Evolutionary conservation across 1,140 invertebrate species (phyloP), one percentile per base, ranked within the genome.

Genomic region (Drosophila santomea): DNA sequence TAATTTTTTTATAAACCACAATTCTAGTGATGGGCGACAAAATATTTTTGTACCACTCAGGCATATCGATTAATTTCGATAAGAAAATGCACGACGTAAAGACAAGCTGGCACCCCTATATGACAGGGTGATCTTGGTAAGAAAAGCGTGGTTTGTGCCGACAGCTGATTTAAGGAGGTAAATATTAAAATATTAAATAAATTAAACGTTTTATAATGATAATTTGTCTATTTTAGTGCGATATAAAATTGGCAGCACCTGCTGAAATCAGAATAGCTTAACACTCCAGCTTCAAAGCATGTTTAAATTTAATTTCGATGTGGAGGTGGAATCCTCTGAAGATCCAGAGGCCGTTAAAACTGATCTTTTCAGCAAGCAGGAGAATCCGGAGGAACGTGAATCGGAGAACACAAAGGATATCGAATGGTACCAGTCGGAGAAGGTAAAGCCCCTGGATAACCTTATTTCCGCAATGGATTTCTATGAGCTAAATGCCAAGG

Each of bases 231-330:
- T 32, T 32, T 2, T 8, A 32, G 32, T 32, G 8, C 7, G 32
- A 32, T 32, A 32, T 10, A 8, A 8, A 32, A 32, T 8, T 8
- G 2, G 8, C 32, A 3, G 32, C 6, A 28, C 8, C 25, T 15
- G 25, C n/a, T 11, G 25, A 3, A 45, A 32, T 20, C 5, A 54
- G 8, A 10, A 32, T 2, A 32, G 32, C 2, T 32, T 8, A 32
- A 10, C 8, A 8, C 25, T 35, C 2, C 0, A 39, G 10, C 6
- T 6, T 0, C 4, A 1, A 23, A 68, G 63, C 52, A 94, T 94
- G 93, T 91, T 92, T 43, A 90, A 93, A 58, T 94, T 94, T 78
- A 93, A 93, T 71, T 94, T 94, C 74, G 92, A 93, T 67, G 94
- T 94, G 68, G 75, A 90, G 51, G 79, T 78, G 14, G 91, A 91